A percentile compares a stretch with the other conserved stretches of the same genome.
Evolutionary conservation across 2,113 vertebrate genomes (phyloP).

Genomic region (Zapornia atra): DNA sequence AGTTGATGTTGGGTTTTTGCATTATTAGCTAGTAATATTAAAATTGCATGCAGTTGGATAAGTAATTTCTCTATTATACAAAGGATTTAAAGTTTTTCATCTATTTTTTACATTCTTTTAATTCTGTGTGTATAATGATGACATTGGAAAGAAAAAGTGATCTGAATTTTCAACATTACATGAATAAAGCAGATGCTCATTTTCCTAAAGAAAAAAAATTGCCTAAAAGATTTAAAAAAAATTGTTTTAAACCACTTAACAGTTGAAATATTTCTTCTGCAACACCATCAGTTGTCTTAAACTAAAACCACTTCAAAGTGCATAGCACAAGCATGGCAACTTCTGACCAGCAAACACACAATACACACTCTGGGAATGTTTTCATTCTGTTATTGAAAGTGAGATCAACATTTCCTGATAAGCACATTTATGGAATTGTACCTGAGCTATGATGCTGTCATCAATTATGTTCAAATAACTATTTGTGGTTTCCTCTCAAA

Average conservation of each 20-base stretch:
- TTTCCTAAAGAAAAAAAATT: not conserved
- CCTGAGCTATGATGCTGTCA: not conserved
- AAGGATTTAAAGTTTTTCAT: not conserved
- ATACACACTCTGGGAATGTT: not conserved
- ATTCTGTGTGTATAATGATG: not conserved
- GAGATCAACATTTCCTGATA: not conserved
- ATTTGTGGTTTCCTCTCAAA: not conserved
- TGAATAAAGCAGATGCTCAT: accelerated
- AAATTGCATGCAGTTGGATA: not conserved
- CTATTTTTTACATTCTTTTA: not conserved
- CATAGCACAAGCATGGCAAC: not conserved
- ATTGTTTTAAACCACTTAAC: not conserved
- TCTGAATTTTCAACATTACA: not conserved
- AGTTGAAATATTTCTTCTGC: not conserved
- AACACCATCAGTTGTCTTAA: not conserved
- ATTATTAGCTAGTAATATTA: not conserved
- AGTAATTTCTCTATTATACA: not conserved
- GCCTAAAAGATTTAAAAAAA: not conserved
- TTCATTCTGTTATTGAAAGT: not conserved
- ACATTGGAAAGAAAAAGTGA: not conserved
- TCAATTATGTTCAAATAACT: not conserved
- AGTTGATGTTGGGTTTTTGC: not conserved
- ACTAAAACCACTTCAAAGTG: not conserved
- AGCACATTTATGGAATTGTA: not conserved
- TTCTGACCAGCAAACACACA: not conserved